phyloP scores from a whole-genome alignment of 2,888 invertebrate genomes.

The Choristoneura rosaceana region DNA sequence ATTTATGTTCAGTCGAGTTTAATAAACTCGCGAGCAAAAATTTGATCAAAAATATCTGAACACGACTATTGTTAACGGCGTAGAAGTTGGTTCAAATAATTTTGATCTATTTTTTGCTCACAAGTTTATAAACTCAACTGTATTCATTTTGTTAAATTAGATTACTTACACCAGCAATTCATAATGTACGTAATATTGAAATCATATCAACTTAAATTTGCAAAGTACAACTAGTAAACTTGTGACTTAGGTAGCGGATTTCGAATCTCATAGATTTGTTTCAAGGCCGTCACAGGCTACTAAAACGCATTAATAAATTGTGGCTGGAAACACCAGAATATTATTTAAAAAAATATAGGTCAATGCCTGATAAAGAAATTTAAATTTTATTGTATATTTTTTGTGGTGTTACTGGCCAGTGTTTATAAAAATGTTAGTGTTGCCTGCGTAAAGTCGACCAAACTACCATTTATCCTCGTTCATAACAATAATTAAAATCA shows the following conservation, averaged over 20 bases:
- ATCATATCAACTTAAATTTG: constrained; percentile 65
- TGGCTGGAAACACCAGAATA: neutral
- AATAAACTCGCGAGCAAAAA: too few species aligned
- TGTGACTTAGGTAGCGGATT: constrained; percentile 37
- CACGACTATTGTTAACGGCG: too few species aligned
- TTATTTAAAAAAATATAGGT: neutral
- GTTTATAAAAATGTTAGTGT: constrained; percentile 50
- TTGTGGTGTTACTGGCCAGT: constrained; percentile 1
- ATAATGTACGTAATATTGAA: constrained; percentile 33
- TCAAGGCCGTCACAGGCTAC: constrained; percentile 13
- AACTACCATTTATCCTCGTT: constrained; percentile 52
- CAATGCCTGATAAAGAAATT: neutral
- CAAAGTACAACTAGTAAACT: constrained; percentile 62
- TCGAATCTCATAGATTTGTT: constrained; percentile 19
- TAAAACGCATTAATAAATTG: neutral
- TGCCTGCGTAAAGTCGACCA: constrained; percentile 62
- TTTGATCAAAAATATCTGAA: too few species aligned
- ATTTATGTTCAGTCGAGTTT: constrained; percentile 24
- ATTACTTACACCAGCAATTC: neutral
- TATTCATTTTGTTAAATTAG: too few species aligned
- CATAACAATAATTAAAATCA: constrained; percentile 52
- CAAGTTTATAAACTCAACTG: too few species aligned
- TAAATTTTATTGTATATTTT: neutral
- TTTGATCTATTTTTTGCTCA: too few species aligned
- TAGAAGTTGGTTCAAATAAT: too few species aligned